phyloP scores from a whole-genome alignment of 2,113 vertebrate genomes.

The Empidonax traillii region DNA sequence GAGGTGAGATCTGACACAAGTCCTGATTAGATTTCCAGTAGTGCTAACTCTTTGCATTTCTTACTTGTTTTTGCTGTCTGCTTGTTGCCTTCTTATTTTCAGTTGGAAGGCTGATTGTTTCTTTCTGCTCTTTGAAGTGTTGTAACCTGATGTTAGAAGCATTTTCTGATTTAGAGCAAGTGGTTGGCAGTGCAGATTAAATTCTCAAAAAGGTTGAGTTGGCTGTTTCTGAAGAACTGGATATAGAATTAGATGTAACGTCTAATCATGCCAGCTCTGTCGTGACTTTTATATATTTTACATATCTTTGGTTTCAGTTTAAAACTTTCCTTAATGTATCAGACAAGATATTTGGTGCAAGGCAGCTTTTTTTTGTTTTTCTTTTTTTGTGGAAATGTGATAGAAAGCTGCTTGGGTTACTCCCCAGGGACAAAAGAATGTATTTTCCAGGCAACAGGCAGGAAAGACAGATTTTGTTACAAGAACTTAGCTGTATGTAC shows the following conservation, averaged over 20 bases:
- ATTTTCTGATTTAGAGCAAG: constrained; percentile 36
- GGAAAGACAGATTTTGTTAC: neutral
- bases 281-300: neutral
- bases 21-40: neutral
- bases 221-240: constrained; percentile 72
- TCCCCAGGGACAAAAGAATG: neutral
- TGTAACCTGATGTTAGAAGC: constrained; percentile 67
- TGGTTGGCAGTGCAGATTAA: constrained; percentile 47
- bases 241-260: constrained; percentile 71
- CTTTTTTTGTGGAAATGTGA: neutral
- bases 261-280: neutral
- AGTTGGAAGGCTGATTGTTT: neutral
- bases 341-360: neutral
- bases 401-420: neutral
- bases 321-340: neutral
- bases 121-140: constrained; percentile 31
- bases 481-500: neutral
- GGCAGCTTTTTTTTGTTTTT: neutral
- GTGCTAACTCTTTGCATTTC: neutral
- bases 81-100: neutral
- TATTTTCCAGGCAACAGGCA: neutral
- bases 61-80: neutral
- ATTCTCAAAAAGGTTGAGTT: constrained; percentile 68
- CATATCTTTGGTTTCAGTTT: neutral
- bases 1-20: neutral